These are phyloP conservation scores for Cyrtonyx montezumae DNA, from an alignment of 2,113 vertebrate genomes.

Conservation along the genomic window DNA sequence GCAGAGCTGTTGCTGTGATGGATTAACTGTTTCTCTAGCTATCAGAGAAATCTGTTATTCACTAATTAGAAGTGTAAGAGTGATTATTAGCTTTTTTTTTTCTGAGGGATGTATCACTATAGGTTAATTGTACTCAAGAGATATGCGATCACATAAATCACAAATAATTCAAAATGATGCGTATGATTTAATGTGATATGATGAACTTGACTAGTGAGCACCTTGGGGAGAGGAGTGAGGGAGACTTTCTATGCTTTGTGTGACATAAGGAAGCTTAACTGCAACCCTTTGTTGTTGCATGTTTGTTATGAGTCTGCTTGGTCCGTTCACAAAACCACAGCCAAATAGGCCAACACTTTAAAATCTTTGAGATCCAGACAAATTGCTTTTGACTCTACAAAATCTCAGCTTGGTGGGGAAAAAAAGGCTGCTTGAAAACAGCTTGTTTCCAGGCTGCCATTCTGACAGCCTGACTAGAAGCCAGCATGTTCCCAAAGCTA, in stretches of 20 bases:
- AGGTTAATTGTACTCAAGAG: slow-evolving; percentile 32
- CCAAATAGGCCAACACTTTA: neutral
- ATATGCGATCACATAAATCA: neutral
- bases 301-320: neutral
- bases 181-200: neutral
- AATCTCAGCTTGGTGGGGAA: neutral
- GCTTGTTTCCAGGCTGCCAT: neutral
- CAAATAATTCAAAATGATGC: neutral
- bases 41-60: slow-evolving; percentile 2
- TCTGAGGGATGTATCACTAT: neutral
- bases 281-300: neutral
- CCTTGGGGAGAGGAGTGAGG: neutral
- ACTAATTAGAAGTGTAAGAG: neutral
- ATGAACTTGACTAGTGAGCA: neutral
- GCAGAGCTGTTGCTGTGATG: neutral
- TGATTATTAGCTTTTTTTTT: neutral
- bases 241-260: neutral
- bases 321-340: neutral
- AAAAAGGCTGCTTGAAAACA: neutral
- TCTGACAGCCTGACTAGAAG: neutral
- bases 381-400: neutral
- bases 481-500: neutral
- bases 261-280: neutral
- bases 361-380: neutral
- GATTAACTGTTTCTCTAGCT: slow-evolving; percentile 9